Percentiles rank a stretch among this genome's conserved stretches.
Evolutionary conservation across 2,888 invertebrate species (phyloP).

Genomic region (Parasteatoda lunata): DNA sequence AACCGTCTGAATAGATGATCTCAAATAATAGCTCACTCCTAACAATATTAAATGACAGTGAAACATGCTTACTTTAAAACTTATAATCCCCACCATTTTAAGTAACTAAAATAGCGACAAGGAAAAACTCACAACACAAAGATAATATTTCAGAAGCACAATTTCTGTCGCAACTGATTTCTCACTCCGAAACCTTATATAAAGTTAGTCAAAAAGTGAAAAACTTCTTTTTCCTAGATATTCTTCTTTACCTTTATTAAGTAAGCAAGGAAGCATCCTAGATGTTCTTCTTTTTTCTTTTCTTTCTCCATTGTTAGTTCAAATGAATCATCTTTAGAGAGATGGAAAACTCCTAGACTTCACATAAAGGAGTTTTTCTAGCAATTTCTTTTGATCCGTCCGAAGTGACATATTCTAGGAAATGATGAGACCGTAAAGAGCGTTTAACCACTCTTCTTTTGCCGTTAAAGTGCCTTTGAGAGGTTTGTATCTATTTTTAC

Average conservation of each 20-base stretch:
- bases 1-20: too few species aligned
- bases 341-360: conserved; percentile 22
- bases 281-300: conserved; percentile 18
- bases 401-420: conserved; percentile 53
- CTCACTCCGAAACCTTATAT: conserved; percentile 13
- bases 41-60: too few species aligned
- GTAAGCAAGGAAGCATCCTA: conserved; percentile 21
- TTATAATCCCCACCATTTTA: too few species aligned
- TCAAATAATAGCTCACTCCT: too few species aligned
- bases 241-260: conserved; percentile 39
- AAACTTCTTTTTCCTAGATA: conserved; percentile 36
- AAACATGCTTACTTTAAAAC: too few species aligned
- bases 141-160: conserved; percentile 10
- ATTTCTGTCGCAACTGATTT: conserved; percentile 20
- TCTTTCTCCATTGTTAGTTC: conserved; percentile 30
- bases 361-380: conserved; percentile 22
- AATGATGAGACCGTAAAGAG: conserved; percentile 58
- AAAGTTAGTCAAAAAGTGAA: conserved; percentile 26
- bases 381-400: conserved; percentile 53
- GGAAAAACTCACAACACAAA: not conserved
- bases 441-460: conserved; percentile 32
- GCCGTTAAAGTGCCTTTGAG: conserved; percentile 13
- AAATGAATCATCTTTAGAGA: conserved; percentile 52
- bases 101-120: too few species aligned
- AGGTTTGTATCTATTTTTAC: conserved; percentile 58